Base-by-base conservation (phyloP, 2,888 invertebrate species). In the Hypolimnas misippus region DNA sequence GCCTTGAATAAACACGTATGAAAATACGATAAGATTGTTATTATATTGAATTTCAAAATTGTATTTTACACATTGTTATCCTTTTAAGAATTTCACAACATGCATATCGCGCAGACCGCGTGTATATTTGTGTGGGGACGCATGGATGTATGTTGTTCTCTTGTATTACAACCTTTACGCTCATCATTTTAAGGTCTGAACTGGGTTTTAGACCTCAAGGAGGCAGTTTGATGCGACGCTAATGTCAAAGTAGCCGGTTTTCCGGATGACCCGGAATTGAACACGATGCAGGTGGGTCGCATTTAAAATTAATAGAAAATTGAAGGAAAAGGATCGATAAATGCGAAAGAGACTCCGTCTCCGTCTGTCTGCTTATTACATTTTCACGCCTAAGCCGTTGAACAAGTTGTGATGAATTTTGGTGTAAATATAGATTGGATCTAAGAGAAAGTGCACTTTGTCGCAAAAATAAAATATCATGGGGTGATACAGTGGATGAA, bases 231-330 rank as follows among this genome's bases (percentile, higher is more conserved):
- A 56, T 44, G 55, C 51, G 76, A 72, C 76, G 74, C 72, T 65
- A 69, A 63, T 66, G 67, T 64, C 67, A 62, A 57, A 61, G 60
- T 57, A 69, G 72, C 73, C 73, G 72, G 73, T 73, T 73, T 71
- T 65, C 67, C 73, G 70, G 65, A 70, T 70, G 70, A 73, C 70
- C 68, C 70, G 71, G 63, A 66, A 66, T 64, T 62, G 57, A 42
- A 65, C 61, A 60, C 29, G 10, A 66, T 67, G 57, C 70, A 68
- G 70, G 69, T 68, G 70, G 65, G 67, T 67, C 65, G 63, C 67
- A 63, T 65, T 60, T 63, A 54, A 57, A 69, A 63, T 61, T 57
- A 65, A 40, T 44, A 63, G 35, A 29, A 46, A 55, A 57, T 44
- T 8, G 25, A 17, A 38, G 19, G 17, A 21, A 14, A 31, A 49